Percentiles rank a stretch among this genome's conserved stretches.
phyloP scores from a whole-genome alignment of 2,888 invertebrate genomes.

The Metacarcinus magister region DNA sequence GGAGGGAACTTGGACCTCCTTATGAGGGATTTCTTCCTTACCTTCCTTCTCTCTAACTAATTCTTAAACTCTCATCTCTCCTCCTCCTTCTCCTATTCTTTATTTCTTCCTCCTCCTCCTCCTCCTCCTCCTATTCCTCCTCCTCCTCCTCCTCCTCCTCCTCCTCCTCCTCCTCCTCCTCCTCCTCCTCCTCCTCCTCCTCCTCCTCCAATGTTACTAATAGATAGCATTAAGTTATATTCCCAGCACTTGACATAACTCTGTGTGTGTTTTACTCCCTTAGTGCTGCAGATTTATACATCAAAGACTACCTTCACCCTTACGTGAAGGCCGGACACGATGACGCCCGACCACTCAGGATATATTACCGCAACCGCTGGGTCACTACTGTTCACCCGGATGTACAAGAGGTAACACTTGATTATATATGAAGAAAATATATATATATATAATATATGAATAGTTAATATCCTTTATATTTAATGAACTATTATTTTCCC shows the following conservation, averaged over 20 bases:
- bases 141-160: background rate
- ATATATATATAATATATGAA: too few relatives aligned
- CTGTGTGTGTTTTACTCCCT: slow-evolving; percentile 18
- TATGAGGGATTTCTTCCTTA: too few relatives aligned
- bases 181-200: background rate
- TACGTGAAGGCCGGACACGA: slow-evolving; percentile 88
- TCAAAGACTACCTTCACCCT: slow-evolving; percentile 92
- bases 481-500: slow-evolving; percentile 76
- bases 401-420: slow-evolving; percentile 87
- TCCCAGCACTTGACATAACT: background rate
- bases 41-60: too few relatives aligned
- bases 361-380: slow-evolving; percentile 92
- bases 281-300: slow-evolving; percentile 92
- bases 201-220: background rate
- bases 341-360: slow-evolving; percentile 90
- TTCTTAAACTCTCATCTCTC: too few relatives aligned
- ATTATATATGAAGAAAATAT: background rate
- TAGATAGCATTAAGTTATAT: background rate
- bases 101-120: background rate
- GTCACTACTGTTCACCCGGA: slow-evolving; percentile 90
- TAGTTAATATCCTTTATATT: too few relatives aligned
- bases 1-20: too few relatives aligned
- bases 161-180: background rate
- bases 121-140: background rate
- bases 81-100: background rate